Base-by-base conservation (phyloP, 2,888 invertebrate species). In the Sicus ferrugineus region DNA sequence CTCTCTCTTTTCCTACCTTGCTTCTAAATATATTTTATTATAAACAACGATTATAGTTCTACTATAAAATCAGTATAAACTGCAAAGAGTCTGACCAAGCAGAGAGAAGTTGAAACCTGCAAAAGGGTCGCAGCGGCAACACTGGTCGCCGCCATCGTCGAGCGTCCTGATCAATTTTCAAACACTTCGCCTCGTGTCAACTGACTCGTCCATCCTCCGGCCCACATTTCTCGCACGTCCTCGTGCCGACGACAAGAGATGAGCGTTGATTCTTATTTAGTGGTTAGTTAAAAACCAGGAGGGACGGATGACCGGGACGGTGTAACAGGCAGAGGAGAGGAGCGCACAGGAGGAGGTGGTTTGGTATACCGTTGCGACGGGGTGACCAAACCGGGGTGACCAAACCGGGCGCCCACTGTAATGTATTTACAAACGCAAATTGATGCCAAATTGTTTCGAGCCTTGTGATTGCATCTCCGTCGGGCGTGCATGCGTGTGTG, bases 391-490 rank as follows among this genome's bases (percentile, higher is more conserved):
- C n/a, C n/a, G n/a, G n/a, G n/a, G n/a, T n/a, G n/a, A n/a, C n/a
- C n/a, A n/a, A n/a, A n/a, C n/a, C n/a, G 2, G 7, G 54, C 28
- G 26, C 11, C 28, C 54, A 28, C 28, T 28, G 23, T 67, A 58
- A 67, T 58, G 67, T 59, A 67, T 69, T 69, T 69, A 64, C 69
- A 59, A 69, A 58, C 48, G 58, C 64, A 69, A 69, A 69, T 69
- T 69, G 69, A 69, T 69, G 50, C 64, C 69, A 69, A 69, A 56
- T 69, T 69, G 59, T 67, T 46, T 56, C 19, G n/a, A 54, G 28
- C 28, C 23, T 14, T 46, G 46, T 42, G 46, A 26, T 19, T 21
- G 31, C 28, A 11, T 46, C n/a, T 23, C 28, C 28, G 16, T 19
- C 19, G n/a, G 19, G 61, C 34, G 30, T 61, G 6, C 14, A 11